Percentiles rank a stretch among this genome's conserved stretches.
Conservation (phyloP, 1,140 invertebrate genomes). For the Drosophila pachea region DNA sequence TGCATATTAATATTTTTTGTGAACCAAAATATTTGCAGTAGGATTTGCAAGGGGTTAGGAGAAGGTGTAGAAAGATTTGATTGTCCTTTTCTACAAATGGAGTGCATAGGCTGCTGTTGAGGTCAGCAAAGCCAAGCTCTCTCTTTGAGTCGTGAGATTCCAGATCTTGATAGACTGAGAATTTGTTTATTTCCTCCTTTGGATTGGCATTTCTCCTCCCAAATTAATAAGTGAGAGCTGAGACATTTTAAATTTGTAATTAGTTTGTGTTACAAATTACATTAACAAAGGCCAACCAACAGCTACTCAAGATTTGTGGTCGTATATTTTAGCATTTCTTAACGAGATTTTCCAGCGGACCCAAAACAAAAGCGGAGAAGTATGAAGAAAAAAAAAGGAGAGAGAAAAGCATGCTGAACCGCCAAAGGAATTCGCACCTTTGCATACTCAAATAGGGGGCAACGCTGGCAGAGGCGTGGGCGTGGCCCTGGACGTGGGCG, state of each 20-base stretch:
- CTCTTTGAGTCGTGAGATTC: too few species aligned
- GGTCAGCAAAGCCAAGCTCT: too few species aligned
- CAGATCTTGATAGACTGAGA: too few species aligned
- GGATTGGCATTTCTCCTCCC: too few species aligned
- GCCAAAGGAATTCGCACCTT: conserved; percentile 67
- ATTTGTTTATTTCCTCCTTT: too few species aligned
- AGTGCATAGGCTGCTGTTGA: too few species aligned
- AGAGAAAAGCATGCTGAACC: conserved; percentile 15
- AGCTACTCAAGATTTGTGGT: conserved; percentile 60
- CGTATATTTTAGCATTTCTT: conserved; percentile 75
- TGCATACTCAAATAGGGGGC: conserved; percentile 67
- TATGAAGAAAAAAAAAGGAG: background rate
- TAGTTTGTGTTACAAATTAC: conserved; percentile 73
- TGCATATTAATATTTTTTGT: conserved; percentile 67
- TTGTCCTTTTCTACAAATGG: too few species aligned
- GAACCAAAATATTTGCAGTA: conserved; percentile 16
- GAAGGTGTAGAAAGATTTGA: too few species aligned
- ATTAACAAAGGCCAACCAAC: conserved; percentile 53
- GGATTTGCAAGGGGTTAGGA: background rate
- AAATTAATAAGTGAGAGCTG: too few species aligned
- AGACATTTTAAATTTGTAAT: conserved; percentile 66
- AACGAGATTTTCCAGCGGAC: conserved; percentile 56
- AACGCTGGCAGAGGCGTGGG: background rate
- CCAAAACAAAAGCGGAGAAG: conserved; percentile 47
- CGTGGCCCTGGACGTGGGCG: conserved; percentile 1